A percentile compares a stretch with the other conserved stretches of the same genome.
Evolutionary conservation across 1,140 invertebrate species (phyloP).

Genomic region (Dendrolimus kikuchii): DNA sequence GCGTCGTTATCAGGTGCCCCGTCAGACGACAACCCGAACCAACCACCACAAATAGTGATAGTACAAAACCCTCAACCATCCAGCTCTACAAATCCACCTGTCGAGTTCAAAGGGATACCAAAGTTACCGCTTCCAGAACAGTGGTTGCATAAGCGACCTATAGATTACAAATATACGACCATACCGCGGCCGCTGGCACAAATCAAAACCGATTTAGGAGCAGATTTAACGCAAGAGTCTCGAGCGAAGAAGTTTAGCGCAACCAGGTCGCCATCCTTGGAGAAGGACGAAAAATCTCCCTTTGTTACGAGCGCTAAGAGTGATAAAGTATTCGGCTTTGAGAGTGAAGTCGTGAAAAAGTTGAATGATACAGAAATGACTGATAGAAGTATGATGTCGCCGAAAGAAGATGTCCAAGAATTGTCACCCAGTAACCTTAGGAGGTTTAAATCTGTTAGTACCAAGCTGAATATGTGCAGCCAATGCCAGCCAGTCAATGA

Average conservation of each 20-base stretch:
- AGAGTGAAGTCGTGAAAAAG: constrained; percentile 39
- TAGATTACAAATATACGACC: constrained; percentile 46
- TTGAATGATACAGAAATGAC: constrained; percentile 24
- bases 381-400: constrained; percentile 29
- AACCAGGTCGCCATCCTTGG: constrained; percentile 62
- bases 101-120: constrained; percentile 34
- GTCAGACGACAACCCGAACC: constrained; percentile 18
- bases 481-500: constrained; percentile 27
- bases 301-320: constrained; percentile 44
- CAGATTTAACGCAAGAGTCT: constrained; percentile 39
- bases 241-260: constrained; percentile 62
- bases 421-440: constrained; percentile 50
- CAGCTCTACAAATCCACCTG: constrained; percentile 17
- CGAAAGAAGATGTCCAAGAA: constrained; percentile 34
- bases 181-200: constrained; percentile 49
- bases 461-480: constrained; percentile 59
- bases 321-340: constrained; percentile 53
- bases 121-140: constrained; percentile 52
- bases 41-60: constrained; percentile 43
- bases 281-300: constrained; percentile 67
- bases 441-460: constrained; percentile 58
- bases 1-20: constrained; percentile 24
- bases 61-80: constrained; percentile 29
- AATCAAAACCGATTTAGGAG: constrained; percentile 43
- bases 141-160: constrained; percentile 51